A percentile compares a stretch with the other conserved stretches of the same genome.
These are phyloP conservation scores for Paedocypris sp. DNA, from an alignment of 2,113 vertebrate species.

Conservation along the genomic window DNA sequence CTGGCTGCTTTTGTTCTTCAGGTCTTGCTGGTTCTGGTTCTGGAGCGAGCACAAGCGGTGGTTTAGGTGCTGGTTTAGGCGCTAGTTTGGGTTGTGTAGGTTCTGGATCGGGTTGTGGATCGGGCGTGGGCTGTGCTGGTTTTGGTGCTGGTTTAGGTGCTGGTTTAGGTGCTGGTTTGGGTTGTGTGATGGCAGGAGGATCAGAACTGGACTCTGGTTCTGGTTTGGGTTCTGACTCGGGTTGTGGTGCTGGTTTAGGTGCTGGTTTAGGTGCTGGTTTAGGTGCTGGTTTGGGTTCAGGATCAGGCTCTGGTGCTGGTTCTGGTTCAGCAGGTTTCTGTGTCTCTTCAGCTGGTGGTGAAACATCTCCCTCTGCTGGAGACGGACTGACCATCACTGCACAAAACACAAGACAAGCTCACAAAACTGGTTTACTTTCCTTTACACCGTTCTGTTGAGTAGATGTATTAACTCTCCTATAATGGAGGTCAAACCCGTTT, in stretches of 20 bases:
- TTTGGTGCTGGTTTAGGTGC: background rate
- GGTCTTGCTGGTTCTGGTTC: background rate
- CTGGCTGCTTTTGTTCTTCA: background rate
- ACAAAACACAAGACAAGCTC: no score
- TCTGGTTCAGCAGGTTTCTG: conserved; percentile 15
- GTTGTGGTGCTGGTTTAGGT: background rate
- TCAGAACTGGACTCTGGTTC: conserved; percentile 10
- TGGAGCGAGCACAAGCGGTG: background rate
- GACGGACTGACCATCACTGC: no score
- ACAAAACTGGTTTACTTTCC: no score
- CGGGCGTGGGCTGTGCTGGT: conserved; percentile 8
- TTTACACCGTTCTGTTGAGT: no score
- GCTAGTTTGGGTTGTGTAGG: background rate
- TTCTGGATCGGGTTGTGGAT: conserved; percentile 13
- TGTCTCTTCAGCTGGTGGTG: conserved; percentile 2
- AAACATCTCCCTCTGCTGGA: conserved; percentile 23
- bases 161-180: conserved; percentile 6
- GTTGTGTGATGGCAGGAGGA: no score
- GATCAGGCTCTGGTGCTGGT: conserved; percentile 6
- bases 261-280: background rate
- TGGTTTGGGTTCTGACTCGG: background rate
- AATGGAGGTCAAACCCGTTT: no score
- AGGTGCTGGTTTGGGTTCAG: background rate
- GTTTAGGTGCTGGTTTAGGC: background rate
- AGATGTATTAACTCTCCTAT: no score